Conservation (phyloP, 2,113 vertebrate genomes). For the Cyprinus carpio region DNA sequence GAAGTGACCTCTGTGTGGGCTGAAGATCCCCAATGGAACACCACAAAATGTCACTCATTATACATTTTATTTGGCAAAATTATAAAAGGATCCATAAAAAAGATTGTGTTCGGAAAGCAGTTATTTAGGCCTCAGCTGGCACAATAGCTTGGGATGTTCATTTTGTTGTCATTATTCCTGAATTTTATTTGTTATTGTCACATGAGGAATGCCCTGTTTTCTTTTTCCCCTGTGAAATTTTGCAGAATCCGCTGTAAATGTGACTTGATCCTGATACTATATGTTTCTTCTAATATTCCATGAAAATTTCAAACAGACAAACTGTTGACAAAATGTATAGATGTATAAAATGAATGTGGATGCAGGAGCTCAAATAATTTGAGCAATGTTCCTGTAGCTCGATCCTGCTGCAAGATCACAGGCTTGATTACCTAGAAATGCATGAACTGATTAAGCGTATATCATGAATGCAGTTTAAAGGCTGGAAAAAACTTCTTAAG, state of each 20-base stretch:
- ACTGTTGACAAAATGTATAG: background rate
- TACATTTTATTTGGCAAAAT: background rate
- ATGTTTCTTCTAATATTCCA: background rate
- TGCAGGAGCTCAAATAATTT: background rate
- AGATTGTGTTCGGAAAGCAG: too few species aligned
- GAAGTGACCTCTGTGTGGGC: too few species aligned
- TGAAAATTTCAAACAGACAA: background rate
- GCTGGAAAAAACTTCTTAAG: background rate
- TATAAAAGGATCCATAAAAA: too few species aligned
- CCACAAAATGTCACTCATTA: background rate
- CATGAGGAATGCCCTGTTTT: too few species aligned
- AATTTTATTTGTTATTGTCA: too few species aligned
- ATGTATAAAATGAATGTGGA: background rate
- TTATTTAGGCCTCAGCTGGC: too few species aligned
- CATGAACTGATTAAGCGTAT: background rate
- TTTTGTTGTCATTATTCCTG: background rate
- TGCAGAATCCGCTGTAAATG: too few species aligned
- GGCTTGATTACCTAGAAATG: background rate
- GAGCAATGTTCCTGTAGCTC: background rate
- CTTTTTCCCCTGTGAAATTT: too few species aligned
- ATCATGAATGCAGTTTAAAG: background rate
- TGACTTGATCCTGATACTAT: background rate
- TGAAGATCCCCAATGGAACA: background rate
- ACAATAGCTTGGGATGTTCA: background rate
- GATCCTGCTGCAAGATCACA: background rate